Base-by-base conservation (phyloP, 2,888 invertebrate species). In the Conistra vaccinii region DNA sequence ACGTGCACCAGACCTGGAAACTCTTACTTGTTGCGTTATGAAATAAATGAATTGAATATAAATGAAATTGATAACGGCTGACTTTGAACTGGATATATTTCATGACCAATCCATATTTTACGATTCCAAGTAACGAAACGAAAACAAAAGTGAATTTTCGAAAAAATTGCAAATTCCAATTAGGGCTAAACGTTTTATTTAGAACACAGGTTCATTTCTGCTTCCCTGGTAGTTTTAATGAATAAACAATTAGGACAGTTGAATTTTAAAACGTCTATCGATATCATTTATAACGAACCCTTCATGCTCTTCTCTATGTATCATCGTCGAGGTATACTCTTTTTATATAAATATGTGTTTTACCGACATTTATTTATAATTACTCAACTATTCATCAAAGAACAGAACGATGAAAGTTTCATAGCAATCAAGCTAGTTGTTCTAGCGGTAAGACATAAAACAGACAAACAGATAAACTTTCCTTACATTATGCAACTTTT, bases 401-500 rank as follows among this genome's bases (percentile, higher is more conserved):
- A 84, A 76, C 67, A 69, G 48, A 26, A 57, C 26, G 48, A 63
- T 26, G 67, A 69, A 76, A 80, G 76, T 69, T 60, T 39, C 61
- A 39, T 32, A 32, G 48, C 29, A 76, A 84, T 68, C 51, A 69
- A 42, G n/a, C 48, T 55, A 72, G 26, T 32, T 48, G 72, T 72
- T 75, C 45, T 58, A 58, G 42, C 71, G 65, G 61, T 70, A 68
- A 67, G 32, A 58, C 58, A 69, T 66, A 81, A 77, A 83, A 73
- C 57, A 57, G 67, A 73, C 84, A 68, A 51, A 45, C 62, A 69
- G 6, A 69, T 12, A 55, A 35, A 80, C 70, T 84, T 85, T 81
- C 81, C 45, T 58, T 17, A 55, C 6, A 57, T 81, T 76, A 81
- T 32, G 63, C 51, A 84, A 84, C 51, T 48, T 74, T 72, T 84